phyloP scores from a whole-genome alignment of 2,888 invertebrate species.

The Heteromyza rotundicornis region DNA sequence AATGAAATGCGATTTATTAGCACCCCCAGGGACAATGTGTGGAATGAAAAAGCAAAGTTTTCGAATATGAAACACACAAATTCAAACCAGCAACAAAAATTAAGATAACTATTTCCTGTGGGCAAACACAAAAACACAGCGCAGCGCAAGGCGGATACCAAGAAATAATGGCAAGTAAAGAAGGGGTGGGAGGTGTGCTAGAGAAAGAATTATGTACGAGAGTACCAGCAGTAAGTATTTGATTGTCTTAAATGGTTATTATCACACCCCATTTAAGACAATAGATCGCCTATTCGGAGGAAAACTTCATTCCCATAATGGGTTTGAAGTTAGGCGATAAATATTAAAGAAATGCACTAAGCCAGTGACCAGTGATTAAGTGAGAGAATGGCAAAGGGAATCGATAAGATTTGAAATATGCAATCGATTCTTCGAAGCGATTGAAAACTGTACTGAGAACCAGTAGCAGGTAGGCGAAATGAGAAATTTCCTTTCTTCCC shows the following conservation, averaged over 20 bases:
- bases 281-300: too few species aligned
- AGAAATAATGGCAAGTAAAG: background rate
- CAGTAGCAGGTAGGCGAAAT: too few species aligned
- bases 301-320: too few species aligned
- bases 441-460: too few species aligned
- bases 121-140: constrained; percentile 3
- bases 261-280: constrained; percentile 28
- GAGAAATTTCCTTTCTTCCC: too few species aligned
- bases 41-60: constrained; percentile 5
- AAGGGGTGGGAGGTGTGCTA: background rate
- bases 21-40: constrained; percentile 19
- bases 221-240: background rate
- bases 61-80: constrained; percentile 13
- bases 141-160: too few species aligned
- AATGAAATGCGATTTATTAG: constrained; percentile 19
- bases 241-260: constrained; percentile 15
- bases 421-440: too few species aligned
- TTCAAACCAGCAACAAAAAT: background rate
- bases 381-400: too few species aligned
- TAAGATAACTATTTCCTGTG: constrained; percentile 15
- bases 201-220: constrained; percentile 9
- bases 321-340: too few species aligned
- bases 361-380: too few species aligned
- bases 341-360: too few species aligned
- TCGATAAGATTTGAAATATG: too few species aligned